phyloP scores from a whole-genome alignment of 2,797 vertebrate genomes.

The Tapirus indicus region DNA sequence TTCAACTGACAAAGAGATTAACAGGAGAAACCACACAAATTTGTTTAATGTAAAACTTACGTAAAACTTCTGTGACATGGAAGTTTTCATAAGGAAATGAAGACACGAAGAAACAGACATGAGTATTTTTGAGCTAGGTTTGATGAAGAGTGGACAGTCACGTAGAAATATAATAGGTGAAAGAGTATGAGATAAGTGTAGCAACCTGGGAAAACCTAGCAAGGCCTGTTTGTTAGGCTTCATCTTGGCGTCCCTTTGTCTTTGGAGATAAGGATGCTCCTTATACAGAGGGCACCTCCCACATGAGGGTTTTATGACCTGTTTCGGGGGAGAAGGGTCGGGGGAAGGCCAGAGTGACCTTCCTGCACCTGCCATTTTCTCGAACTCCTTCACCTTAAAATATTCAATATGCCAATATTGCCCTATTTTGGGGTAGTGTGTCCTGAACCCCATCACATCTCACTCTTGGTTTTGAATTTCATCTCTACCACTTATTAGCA shows the following conservation, averaged over 20 bases:
- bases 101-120: neutral
- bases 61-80: neutral
- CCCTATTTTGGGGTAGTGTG: neutral
- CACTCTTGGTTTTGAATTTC: neutral
- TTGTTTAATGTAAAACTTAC: too few species aligned
- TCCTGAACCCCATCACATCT: neutral
- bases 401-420: neutral
- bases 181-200: neutral
- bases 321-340: neutral
- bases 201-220: neutral
- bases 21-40: neutral
- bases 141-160: neutral
- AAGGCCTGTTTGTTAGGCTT: neutral
- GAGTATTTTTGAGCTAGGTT: too few species aligned
- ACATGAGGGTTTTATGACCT: neutral
- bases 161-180: neutral
- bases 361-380: neutral
- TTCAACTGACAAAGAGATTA: neutral
- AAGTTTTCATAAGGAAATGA: neutral
- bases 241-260: neutral
- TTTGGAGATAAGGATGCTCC: neutral
- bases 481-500: neutral
- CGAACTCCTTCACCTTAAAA: neutral
- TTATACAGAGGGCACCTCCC: neutral
- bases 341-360: neutral